Percentiles rank a stretch among this genome's conserved stretches.
Conservation (phyloP, 2,113 vertebrate genomes). For the Burhinus oedicnemus region DNA sequence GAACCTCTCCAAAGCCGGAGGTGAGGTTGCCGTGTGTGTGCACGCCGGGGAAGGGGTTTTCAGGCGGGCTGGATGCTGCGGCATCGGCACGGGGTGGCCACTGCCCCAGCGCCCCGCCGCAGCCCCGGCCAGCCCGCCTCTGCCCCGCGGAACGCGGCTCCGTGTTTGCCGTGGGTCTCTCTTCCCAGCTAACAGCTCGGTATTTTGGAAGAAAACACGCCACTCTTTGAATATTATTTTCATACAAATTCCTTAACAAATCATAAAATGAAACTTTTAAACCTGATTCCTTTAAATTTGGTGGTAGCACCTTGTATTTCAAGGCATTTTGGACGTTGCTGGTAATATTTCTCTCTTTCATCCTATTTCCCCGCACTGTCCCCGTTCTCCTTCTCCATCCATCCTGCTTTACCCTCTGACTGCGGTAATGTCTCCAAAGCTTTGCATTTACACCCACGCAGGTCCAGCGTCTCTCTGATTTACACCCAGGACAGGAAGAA, state of each 20-base stretch:
- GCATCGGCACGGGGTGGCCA: not conserved
- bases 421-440: not conserved
- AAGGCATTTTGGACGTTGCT: accelerated
- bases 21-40: accelerated
- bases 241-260: not conserved
- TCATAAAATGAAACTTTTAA: not conserved
- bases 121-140: not conserved
- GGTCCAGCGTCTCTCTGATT: accelerated
- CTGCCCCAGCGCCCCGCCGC: accelerated
- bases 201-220: not conserved
- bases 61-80: accelerated
- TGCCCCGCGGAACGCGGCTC: accelerated
- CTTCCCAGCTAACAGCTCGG: constrained; percentile 28
- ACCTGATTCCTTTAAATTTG: accelerated
- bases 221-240: not conserved
- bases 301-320: not conserved
- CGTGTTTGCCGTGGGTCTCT: not conserved
- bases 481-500: not conserved
- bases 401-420: not conserved
- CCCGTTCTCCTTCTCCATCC: not conserved
- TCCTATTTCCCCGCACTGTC: not conserved
- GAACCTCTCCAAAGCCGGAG: not conserved
- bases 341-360: not conserved
- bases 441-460: accelerated
- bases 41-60: accelerated